Evolutionary conservation across 2,797 vertebrate genomes (phyloP), one percentile per base, ranked within the genome.

Genomic region (Acanthiza pusilla): DNA sequence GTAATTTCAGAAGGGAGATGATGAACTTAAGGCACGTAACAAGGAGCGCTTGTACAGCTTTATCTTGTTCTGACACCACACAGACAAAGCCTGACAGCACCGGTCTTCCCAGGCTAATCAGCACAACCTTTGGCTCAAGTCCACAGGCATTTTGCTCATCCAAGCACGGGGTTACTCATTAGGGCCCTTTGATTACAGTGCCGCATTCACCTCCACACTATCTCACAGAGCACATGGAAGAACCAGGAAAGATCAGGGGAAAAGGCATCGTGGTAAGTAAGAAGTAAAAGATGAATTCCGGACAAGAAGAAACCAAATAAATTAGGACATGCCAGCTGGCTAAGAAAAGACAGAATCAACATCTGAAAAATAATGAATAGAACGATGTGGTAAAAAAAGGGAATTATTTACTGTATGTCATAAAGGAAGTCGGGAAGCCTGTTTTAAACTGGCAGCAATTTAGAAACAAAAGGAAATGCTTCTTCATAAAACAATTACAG

Each of bases 361-460:
- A 78, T 70, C 70, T 81, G 86, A 79, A 94, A 94, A 91, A 88
- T 70, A 88, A 78, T 40, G 18, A 92, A 88, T 51, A 40, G 66
- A 92, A 94, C 55, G 16, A 75, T 47, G 61, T 76, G 60, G 60
- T 77, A 26, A 74, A 94, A 40, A 89, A 67, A 14, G 10, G 29
- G 47, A 73, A 68, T 78, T 68, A 75, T 57, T 94, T 93, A 80
- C 79, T 85, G 50, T 58, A 83, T 72, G 68, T 62, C 85, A 75
- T 80, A 91, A 58, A 91, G 70, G 65, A 92, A 94, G 50, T 34
- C 6, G 0, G 13, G 48, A 60, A 84, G 34, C n/a, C 68, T 89
- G 58, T 38, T 92, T 77, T 74, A 92, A 93, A 88, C 53, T 77
- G 58, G 61, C 73, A 74, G 42, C 53, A 85, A 62, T 68, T 89